These are phyloP conservation scores for Sorex maritimensis DNA, from an alignment of 2,797 vertebrate species.

Conservation along the genomic window DNA sequence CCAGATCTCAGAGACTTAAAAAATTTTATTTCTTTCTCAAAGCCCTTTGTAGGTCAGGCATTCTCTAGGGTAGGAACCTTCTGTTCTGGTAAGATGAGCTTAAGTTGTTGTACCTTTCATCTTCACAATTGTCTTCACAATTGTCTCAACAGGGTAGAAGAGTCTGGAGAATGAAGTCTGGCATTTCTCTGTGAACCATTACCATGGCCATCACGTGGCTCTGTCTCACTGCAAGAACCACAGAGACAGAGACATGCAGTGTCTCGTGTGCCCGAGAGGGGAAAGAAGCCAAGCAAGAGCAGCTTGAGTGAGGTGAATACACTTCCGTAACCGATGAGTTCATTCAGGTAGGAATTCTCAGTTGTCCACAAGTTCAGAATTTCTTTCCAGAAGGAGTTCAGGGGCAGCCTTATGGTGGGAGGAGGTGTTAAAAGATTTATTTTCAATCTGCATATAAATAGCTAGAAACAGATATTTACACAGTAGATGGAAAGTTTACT, in stretches of 20 bases:
- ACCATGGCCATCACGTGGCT: neutral
- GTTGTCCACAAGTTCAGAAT: neutral
- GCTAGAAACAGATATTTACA: slow-evolving; percentile 11
- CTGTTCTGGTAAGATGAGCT: neutral
- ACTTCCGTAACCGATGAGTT: neutral
- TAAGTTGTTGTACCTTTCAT: neutral
- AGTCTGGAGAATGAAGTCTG: neutral
- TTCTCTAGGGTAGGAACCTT: neutral
- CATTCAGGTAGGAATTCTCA: neutral
- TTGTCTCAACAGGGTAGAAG: neutral
- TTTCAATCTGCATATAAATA: neutral
- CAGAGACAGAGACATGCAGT: neutral
- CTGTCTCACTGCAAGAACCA: neutral
- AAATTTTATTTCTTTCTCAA: slow-evolving; percentile 13
- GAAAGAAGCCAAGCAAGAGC: neutral
- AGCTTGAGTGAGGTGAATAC: neutral
- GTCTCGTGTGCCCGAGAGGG: neutral
- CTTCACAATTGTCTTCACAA: neutral
- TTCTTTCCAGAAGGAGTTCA: neutral
- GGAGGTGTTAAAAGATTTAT: neutral
- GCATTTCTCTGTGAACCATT: neutral
- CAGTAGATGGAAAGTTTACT: neutral
- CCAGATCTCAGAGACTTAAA: no score
- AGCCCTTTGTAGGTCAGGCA: neutral
- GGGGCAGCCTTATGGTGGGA: neutral